Conservation (phyloP, 2,113 vertebrate genomes). For the Xyrauchen texanus region DNA sequence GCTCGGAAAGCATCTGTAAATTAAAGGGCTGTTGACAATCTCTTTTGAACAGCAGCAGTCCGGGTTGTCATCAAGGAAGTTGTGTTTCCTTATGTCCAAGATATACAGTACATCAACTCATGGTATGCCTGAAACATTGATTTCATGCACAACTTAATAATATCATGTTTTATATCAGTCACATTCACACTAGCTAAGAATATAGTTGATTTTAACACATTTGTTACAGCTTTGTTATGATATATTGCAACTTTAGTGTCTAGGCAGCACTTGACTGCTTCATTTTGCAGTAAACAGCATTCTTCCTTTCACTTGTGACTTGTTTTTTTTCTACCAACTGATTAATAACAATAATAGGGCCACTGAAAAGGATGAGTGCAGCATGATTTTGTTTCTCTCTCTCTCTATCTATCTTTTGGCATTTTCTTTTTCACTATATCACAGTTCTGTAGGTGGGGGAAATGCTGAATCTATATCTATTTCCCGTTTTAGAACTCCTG, state of each 20-base stretch:
- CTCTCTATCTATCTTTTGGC: background rate
- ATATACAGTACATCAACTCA: background rate
- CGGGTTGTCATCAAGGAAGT: conserved; percentile 19
- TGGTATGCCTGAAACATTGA: no score
- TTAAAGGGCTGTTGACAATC: conserved; percentile 46
- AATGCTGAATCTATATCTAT: conserved; percentile 35
- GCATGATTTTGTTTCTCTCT: no score
- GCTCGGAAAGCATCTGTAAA: conserved; percentile 44
- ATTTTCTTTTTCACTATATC: background rate
- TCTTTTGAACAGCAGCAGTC: conserved; percentile 27
- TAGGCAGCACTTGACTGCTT: background rate
- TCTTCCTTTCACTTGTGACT: background rate
- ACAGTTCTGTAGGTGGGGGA: background rate
- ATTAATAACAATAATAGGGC: background rate
- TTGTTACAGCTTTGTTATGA: no score
- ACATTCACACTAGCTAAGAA: no score
- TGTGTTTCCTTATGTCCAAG: background rate
- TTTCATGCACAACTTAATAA: no score
- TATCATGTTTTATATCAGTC: no score
- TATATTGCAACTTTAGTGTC: background rate
- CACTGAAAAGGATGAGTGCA: background rate
- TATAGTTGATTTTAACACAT: no score
- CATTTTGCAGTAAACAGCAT: background rate
- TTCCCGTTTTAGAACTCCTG: conserved; percentile 12
- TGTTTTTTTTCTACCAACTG: background rate